phyloP scores from a whole-genome alignment of 2,797 vertebrate genomes.

The Enteromius radiatus region DNA sequence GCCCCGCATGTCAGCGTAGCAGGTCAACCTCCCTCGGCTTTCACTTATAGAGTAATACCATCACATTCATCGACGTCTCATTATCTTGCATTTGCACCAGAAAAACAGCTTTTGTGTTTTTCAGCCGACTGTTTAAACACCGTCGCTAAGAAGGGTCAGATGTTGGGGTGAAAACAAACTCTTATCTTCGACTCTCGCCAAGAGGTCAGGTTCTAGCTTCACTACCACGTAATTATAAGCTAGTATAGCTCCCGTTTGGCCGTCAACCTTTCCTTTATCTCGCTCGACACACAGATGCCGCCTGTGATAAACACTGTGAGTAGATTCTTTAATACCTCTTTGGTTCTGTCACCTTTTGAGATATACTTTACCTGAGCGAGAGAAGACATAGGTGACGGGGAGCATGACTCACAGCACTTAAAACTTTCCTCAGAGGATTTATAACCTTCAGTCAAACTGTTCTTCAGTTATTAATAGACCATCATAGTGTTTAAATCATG shows the following conservation, averaged over 20 bases:
- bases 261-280: constrained; percentile 35
- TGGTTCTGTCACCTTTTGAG: constrained; percentile 27
- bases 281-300: constrained; percentile 12
- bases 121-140: constrained; percentile 30
- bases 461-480: constrained; percentile 32
- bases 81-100: constrained; percentile 15
- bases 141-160: constrained; percentile 17
- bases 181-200: constrained; percentile 42
- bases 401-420: constrained; percentile 15
- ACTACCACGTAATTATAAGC: constrained; percentile 21
- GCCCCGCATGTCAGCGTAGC: constrained; percentile 71
- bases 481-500: background rate
- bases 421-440: constrained; percentile 21
- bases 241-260: background rate
- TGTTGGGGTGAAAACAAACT: constrained; percentile 40
- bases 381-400: constrained; percentile 3
- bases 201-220: constrained; percentile 35
- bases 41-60: constrained; percentile 54
- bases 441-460: constrained; percentile 25
- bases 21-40: constrained; percentile 70
- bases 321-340: constrained; percentile 29
- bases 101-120: constrained; percentile 1
- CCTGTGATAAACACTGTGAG: constrained; percentile 27
- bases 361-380: constrained; percentile 27
- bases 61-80: constrained; percentile 25